Evolutionary conservation across 2,797 vertebrate species (phyloP), one percentile per base, ranked within the genome.

Genomic region (Lepus townsendii): DNA sequence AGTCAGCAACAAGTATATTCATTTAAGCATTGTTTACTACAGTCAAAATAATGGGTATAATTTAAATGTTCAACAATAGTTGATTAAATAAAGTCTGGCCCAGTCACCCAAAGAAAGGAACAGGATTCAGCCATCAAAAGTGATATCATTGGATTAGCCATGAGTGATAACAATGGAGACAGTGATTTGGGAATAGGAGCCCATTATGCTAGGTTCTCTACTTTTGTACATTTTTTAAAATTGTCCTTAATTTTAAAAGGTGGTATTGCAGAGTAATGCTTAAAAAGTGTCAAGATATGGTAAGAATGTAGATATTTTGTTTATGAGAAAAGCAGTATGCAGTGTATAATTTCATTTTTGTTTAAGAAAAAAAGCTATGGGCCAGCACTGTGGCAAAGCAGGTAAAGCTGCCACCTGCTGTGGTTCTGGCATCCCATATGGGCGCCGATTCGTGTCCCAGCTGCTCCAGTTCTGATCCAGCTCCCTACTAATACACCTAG

Each of bases 341-440:
- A 47, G 19, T 38, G 7, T 66, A 38, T 93, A 88, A 95, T 92
- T 8, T 38, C 30, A n/a, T 86, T 94, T 93, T 91, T 88, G 24
- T 73, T 87, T 0, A 50, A 50, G 92, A 52, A 35, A 20, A 19
- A 71, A 27, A 42, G 42, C 42, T 42, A 42, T 8, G 42, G 42
- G 42, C 42, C 42, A 42, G 42, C 7, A 7, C 42, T 42, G 1
- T 42, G 42, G 42, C 42, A 42, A 7, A 42, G 42, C 42, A 42
- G 42, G 42, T 42, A 42, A 42, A 42, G 6, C 42, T 42, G 42
- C 42, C 42, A 42, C 42, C 42, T 42, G 42, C 42, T 42, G 7
- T 42, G 42, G 42, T 42, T 42, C 42, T 42, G 42, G 42, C 42
- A 42, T 42, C 42, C 42, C 42, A 42, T 42, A 42, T 42, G 42